These are phyloP conservation scores for Notospermus geniculatus DNA, from an alignment of 1,140 invertebrate genomes.

Conservation along the genomic window DNA sequence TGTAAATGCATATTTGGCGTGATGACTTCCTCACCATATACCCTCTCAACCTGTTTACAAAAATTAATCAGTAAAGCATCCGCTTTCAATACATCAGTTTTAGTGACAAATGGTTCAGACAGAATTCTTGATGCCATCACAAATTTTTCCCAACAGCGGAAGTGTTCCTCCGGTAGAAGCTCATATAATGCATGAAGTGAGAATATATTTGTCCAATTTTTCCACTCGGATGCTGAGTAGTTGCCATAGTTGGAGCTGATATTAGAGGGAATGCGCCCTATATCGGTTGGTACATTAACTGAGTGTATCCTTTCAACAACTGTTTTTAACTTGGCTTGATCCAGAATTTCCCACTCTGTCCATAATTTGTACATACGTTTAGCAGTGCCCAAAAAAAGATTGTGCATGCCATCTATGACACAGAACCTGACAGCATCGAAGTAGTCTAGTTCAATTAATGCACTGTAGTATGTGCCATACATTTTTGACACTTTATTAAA, in stretches of 20 bases:
- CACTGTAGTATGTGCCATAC: no score
- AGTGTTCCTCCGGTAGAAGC: slow-evolving; percentile 20
- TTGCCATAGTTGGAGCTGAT: slow-evolving; percentile 13
- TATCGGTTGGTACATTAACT: slow-evolving; percentile 15
- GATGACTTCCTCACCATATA: slow-evolving; percentile 18
- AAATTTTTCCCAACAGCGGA: slow-evolving; percentile 23
- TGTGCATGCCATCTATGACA: slow-evolving; percentile 21
- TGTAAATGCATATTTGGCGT: slow-evolving; percentile 28
- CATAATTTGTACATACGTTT: slow-evolving; percentile 13
- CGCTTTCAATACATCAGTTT: slow-evolving; percentile 13
- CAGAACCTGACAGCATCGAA: slow-evolving; percentile 4
- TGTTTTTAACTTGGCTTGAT: slow-evolving; percentile 10
- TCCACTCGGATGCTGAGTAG: slow-evolving; percentile 23
- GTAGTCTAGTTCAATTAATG: no score
- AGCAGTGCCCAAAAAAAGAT: slow-evolving; percentile 9
- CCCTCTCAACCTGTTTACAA: slow-evolving; percentile 15
- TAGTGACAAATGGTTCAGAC: slow-evolving; percentile 8
- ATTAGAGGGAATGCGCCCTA: slow-evolving; percentile 20
- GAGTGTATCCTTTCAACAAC: slow-evolving; percentile 16
- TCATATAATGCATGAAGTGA: slow-evolving; percentile 19
- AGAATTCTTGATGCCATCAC: slow-evolving; percentile 20
- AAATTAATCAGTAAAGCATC: slow-evolving; percentile 19
- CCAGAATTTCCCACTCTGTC: slow-evolving; percentile 10
- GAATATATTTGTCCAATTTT: slow-evolving; percentile 23
- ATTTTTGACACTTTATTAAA: no score